Conservation (phyloP, 2,113 vertebrate species). For the Peromyscus maniculatus region DNA sequence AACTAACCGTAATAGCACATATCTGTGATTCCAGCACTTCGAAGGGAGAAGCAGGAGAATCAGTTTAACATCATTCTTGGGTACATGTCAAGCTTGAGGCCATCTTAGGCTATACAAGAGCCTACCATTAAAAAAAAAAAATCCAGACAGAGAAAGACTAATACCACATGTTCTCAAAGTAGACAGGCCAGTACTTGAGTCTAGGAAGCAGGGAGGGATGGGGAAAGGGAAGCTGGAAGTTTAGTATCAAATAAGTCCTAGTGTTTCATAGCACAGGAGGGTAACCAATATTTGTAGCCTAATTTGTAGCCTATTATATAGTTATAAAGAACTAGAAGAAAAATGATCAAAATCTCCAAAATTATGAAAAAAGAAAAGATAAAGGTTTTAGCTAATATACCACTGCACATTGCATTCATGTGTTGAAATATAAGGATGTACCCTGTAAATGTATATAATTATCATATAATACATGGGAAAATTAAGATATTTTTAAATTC, state of each 20-base stretch:
- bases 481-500: neutral
- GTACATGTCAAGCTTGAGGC: neutral
- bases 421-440: neutral
- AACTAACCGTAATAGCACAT: neutral
- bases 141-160: neutral
- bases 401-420: neutral
- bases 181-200: neutral
- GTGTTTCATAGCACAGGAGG: neutral
- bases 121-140: neutral
- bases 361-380: neutral
- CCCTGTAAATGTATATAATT: neutral
- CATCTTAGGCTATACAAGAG: neutral
- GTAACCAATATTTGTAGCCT: neutral
- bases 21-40: neutral
- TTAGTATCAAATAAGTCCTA: neutral
- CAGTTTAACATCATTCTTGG: neutral
- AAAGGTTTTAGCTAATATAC: neutral
- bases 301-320: neutral
- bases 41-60: neutral
- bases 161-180: neutral
- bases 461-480: neutral
- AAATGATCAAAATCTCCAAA: neutral
- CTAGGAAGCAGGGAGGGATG: neutral
- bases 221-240: neutral
- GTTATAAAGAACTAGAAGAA: neutral